Percentiles rank a stretch among this genome's conserved stretches.
Evolutionary conservation across 2,888 invertebrate species (phyloP).

Genomic region (Furcula furcula): DNA sequence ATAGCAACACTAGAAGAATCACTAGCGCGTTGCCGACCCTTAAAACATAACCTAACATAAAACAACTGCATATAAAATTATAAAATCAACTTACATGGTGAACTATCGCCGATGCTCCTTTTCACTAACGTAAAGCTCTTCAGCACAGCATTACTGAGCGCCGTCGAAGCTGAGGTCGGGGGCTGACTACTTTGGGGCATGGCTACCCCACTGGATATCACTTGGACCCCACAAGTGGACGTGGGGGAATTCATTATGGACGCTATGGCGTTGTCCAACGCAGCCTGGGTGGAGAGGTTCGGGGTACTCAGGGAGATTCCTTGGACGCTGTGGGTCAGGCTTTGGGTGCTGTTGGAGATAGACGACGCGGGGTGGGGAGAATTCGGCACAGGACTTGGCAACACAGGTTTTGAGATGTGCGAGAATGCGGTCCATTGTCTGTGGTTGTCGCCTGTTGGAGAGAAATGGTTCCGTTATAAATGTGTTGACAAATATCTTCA

Average conservation of each 20-base stretch:
- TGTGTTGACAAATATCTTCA: no score
- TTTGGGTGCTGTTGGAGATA: constrained; percentile 47
- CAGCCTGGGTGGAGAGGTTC: constrained; percentile 56
- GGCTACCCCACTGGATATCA: constrained; percentile 65
- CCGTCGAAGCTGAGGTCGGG: constrained; percentile 38
- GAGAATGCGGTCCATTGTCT: constrained; percentile 69
- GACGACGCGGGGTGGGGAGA: constrained; percentile 49
- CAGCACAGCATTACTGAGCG: constrained; percentile 52
- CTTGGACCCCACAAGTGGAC: constrained; percentile 52
- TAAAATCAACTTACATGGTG: constrained; percentile 62
- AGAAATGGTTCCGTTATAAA: no score
- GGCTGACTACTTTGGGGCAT: constrained; percentile 37
- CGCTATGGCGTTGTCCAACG: constrained; percentile 68
- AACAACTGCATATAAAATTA: no score
- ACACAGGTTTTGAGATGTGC: constrained; percentile 45
- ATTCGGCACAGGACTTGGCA: constrained; percentile 48
- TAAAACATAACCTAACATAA: no score
- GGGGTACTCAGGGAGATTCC: constrained; percentile 65
- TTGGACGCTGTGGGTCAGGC: constrained; percentile 67
- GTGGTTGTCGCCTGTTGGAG: constrained; percentile 56
- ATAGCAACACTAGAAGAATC: no score
- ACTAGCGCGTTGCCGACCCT: no score
- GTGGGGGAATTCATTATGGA: constrained; percentile 70
- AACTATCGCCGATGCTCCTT: constrained; percentile 58
- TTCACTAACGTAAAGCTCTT: constrained; percentile 74